phyloP scores from a whole-genome alignment of 2,888 invertebrate species.

The Pyrochroa serraticornis region DNA sequence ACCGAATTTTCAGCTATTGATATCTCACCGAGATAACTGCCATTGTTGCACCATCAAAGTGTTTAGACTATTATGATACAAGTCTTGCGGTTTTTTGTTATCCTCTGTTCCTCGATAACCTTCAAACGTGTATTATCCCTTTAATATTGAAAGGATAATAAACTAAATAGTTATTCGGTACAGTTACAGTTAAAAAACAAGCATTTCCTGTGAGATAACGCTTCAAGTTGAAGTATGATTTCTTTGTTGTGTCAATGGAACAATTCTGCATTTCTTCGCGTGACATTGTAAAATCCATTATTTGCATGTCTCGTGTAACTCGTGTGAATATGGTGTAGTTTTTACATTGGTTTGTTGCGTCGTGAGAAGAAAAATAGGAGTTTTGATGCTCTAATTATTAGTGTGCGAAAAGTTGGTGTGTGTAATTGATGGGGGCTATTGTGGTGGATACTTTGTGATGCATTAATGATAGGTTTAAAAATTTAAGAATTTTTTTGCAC shows the following conservation, averaged over 20 bases:
- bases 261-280: not conserved
- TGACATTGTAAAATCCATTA: slow-evolving; percentile 1
- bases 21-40: no score
- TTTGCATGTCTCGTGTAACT: not conserved
- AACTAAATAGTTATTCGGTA: no score
- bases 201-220: no score
- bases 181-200: no score
- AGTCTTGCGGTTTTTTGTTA: no score
- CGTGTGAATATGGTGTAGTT: not conserved
- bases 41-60: no score
- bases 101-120: no score
- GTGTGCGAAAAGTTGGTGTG: not conserved
- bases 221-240: not conserved
- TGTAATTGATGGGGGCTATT: not conserved
- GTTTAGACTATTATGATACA: no score
- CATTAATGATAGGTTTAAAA: no score
- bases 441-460: not conserved
- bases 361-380: not conserved
- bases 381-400: slow-evolving; percentile 2
- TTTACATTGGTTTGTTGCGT: slow-evolving; percentile 2
- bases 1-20: not conserved
- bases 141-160: no score
- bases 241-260: not conserved
- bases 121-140: no score
- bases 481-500: no score